Percentiles rank a stretch among this genome's conserved stretches.
Evolutionary conservation across 2,888 invertebrate species (phyloP).

Genomic region (Neuroscelio doddi): DNA sequence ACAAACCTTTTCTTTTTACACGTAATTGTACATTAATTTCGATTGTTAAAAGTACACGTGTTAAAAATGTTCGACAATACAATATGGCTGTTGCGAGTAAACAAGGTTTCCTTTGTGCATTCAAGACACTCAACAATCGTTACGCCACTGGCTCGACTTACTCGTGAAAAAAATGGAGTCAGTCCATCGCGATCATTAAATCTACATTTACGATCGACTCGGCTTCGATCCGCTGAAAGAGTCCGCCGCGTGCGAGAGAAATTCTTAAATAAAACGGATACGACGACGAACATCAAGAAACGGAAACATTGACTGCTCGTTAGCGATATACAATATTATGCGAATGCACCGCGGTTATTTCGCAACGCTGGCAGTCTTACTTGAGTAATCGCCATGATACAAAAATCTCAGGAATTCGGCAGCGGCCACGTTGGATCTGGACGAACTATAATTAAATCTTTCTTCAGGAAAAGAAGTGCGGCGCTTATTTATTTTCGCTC

Average conservation of each 20-base stretch:
- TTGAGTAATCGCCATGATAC: constrained; percentile 46
- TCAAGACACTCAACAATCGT: constrained; percentile 17
- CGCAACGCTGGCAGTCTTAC: constrained; percentile 44
- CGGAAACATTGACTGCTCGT: constrained; percentile 47
- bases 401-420: constrained; percentile 47
- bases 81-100: too few relatives aligned
- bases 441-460: constrained; percentile 38
- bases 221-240: constrained; percentile 34
- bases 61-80: too few relatives aligned
- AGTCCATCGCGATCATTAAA: constrained; percentile 46
- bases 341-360: constrained; percentile 35
- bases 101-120: constrained; percentile 42
- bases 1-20: too few relatives aligned
- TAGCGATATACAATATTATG: constrained; percentile 46
- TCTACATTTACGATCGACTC: constrained; percentile 46
- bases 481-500: neutral
- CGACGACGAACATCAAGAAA: constrained; percentile 37
- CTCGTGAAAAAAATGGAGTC: constrained; percentile 12
- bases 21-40: too few relatives aligned
- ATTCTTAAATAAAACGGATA: constrained; percentile 46
- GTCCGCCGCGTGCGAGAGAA: constrained; percentile 32
- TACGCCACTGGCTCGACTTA: neutral
- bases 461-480: constrained; percentile 9
- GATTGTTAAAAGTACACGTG: too few relatives aligned
- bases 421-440: constrained; percentile 16